Conservation (phyloP, 2,888 invertebrate genomes). For the Trilocha varians region DNA sequence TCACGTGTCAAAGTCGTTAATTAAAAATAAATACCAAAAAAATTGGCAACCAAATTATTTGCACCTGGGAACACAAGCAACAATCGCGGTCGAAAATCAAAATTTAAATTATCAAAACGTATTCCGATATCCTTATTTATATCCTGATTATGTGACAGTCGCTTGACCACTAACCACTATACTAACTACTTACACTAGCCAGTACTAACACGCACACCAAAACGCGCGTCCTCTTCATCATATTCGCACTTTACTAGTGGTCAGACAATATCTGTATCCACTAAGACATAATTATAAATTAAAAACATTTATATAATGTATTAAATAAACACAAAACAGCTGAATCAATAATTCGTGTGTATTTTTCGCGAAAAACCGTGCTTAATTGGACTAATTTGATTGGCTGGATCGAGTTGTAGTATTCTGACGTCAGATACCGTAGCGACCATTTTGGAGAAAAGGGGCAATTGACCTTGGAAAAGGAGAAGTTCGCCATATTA, state of each 20-base stretch:
- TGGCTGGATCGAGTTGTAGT: not conserved
- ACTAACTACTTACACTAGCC: not conserved
- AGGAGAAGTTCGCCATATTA: not conserved
- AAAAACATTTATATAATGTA: not conserved
- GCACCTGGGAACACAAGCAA: not conserved
- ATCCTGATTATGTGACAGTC: no score
- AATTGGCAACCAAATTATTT: not conserved
- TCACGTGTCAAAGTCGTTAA: no score
- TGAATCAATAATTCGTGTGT: not conserved
- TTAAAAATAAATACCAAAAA: no score
- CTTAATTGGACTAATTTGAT: not conserved
- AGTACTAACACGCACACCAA: not conserved
- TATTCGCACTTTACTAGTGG: not conserved
- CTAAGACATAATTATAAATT: not conserved
- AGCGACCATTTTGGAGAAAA: not conserved
- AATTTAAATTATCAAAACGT: not conserved
- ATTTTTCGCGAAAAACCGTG: not conserved
- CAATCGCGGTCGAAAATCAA: not conserved
- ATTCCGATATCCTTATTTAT: not conserved
- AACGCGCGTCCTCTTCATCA: not conserved
- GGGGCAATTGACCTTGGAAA: not conserved
- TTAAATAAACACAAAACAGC: not conserved
- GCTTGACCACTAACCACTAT: not conserved
- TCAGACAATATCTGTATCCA: not conserved
- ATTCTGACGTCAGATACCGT: not conserved